These are phyloP conservation scores for Echiichthys vipera DNA, from an alignment of 2,797 vertebrate genomes.

Conservation along the genomic window DNA sequence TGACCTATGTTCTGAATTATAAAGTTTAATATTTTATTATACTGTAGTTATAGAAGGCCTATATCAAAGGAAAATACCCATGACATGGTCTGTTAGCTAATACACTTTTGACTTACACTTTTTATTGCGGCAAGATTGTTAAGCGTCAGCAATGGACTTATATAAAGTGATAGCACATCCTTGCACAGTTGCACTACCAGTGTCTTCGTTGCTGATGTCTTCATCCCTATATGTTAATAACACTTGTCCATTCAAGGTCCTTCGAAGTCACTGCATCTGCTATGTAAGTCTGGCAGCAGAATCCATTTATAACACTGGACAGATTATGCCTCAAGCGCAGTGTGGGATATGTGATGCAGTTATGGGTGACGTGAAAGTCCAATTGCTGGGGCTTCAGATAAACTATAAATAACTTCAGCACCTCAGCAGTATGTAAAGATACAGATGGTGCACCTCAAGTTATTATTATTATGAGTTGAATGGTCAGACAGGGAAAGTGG, in stretches of 20 bases:
- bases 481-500: background rate
- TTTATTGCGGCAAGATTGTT: background rate
- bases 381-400: conserved; percentile 21
- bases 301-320: conserved; percentile 50
- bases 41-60: background rate
- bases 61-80: background rate
- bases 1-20: background rate
- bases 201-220: no score
- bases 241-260: conserved; percentile 35
- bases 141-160: background rate
- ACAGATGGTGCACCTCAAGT: conserved; percentile 27
- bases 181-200: background rate
- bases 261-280: conserved; percentile 29
- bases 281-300: conserved; percentile 27
- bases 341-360: conserved; percentile 38
- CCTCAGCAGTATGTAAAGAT: conserved; percentile 21
- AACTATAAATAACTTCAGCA: conserved; percentile 54
- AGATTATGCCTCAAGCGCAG: conserved; percentile 43
- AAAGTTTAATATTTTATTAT: background rate
- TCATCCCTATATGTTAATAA: conserved; percentile 27
- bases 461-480: conserved; percentile 22
- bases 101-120: background rate
- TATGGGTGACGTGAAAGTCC: conserved; percentile 40
- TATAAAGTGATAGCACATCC: conserved; percentile 17
- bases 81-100: background rate